These are phyloP conservation scores for Lutjanus campechanus DNA, from an alignment of 2,797 vertebrate genomes.

Conservation along the genomic window DNA sequence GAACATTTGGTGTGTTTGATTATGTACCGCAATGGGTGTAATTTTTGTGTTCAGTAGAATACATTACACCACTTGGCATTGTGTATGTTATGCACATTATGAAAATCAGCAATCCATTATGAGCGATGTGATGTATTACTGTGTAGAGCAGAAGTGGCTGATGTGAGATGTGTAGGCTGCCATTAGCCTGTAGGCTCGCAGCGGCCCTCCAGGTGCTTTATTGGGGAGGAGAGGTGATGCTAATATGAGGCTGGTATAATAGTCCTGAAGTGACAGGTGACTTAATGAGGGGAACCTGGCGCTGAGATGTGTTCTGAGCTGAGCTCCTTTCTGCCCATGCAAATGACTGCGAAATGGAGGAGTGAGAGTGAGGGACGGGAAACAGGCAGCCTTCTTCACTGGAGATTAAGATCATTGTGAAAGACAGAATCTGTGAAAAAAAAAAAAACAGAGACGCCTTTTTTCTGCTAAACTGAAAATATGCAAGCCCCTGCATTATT, in stretches of 20 bases:
- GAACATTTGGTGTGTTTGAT: slow-evolving; percentile 77
- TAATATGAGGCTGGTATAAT: slow-evolving; percentile 77
- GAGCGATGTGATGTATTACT: slow-evolving; percentile 59
- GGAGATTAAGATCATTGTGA: slow-evolving; percentile 75
- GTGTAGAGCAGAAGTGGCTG: slow-evolving; percentile 69
- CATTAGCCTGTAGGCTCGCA: slow-evolving; percentile 63
- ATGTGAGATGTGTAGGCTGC: slow-evolving; percentile 70
- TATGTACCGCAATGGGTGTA: slow-evolving; percentile 69
- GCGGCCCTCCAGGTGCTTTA: slow-evolving; percentile 71
- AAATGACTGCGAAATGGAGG: slow-evolving; percentile 73
- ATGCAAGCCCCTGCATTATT: slow-evolving; percentile 11
- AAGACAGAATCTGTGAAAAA: slow-evolving; percentile 54
- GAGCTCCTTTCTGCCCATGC: slow-evolving; percentile 67
- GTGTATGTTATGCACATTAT: slow-evolving; percentile 75
- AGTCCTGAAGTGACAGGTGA: slow-evolving; percentile 81
- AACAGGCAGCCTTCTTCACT: slow-evolving; percentile 54
- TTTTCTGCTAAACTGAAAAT: slow-evolving; percentile 60
- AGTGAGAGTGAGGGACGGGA: slow-evolving; percentile 52
- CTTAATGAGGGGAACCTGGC: slow-evolving; percentile 79
- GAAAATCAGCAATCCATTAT: slow-evolving; percentile 78
- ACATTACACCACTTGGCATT: slow-evolving; percentile 77
- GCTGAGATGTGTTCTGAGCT: slow-evolving; percentile 63
- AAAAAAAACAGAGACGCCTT: slow-evolving; percentile 24
- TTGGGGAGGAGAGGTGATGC: slow-evolving; percentile 75
- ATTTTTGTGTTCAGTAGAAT: slow-evolving; percentile 74